These are phyloP conservation scores for Bujurquina vittata DNA, from an alignment of 2,113 vertebrate species.

Conservation along the genomic window DNA sequence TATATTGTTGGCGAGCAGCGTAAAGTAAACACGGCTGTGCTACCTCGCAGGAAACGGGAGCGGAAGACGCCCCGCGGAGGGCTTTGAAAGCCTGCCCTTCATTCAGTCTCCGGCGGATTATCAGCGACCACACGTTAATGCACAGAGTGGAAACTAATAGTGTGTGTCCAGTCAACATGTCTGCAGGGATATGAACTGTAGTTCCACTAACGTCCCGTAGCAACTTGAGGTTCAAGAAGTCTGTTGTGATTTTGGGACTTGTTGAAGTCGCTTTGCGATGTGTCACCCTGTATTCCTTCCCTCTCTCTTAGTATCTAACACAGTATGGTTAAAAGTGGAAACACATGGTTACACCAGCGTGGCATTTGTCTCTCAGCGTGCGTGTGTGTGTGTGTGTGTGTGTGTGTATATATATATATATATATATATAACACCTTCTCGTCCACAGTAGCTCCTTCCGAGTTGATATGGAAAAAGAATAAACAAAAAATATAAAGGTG, in stretches of 20 bases:
- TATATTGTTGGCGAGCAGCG: slow-evolving; percentile 37
- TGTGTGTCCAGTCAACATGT: background rate
- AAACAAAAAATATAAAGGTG: background rate
- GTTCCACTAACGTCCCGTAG: background rate
- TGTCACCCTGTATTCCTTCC: background rate
- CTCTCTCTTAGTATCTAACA: background rate
- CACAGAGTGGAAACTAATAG: background rate
- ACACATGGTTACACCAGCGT: background rate
- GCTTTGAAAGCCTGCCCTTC: slow-evolving; percentile 57
- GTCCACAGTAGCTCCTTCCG: background rate
- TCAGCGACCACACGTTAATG: background rate
- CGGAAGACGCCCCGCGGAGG: slow-evolving; percentile 71
- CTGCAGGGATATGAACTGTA: background rate
- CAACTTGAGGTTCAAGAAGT: background rate
- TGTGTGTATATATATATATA: too few species aligned
- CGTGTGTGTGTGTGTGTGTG: too few species aligned
- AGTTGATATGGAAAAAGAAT: background rate
- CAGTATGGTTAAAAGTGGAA: background rate
- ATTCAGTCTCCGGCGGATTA: slow-evolving; percentile 32
- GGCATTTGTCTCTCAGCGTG: background rate
- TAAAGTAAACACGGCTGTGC: slow-evolving; percentile 62
- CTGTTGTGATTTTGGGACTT: background rate
- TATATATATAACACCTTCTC: background rate
- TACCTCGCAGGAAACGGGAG: slow-evolving; percentile 61
- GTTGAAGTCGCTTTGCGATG: background rate